Percentiles rank a stretch among this genome's conserved stretches.
Evolutionary conservation across 2,797 vertebrate genomes (phyloP).

Genomic region (Gorsachius magnificus): DNA sequence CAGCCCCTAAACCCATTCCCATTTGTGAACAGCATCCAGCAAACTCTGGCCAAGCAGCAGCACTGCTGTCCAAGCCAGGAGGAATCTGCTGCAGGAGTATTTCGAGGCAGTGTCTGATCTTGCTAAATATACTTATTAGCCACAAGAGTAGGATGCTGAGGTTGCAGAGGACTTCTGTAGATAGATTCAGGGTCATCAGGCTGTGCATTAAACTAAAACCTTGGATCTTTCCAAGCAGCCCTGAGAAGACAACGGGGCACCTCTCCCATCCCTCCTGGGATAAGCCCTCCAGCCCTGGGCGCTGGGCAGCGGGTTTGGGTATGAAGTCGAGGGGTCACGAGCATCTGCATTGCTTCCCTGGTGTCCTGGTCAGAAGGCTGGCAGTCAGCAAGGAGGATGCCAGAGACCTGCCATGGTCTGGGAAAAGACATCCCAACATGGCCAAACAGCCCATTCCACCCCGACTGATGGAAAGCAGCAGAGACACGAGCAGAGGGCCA

Average conservation of each 20-base stretch:
- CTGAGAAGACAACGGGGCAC: neutral
- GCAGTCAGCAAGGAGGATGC: neutral
- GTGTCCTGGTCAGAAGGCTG: neutral
- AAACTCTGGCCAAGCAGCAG: neutral
- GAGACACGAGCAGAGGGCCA: neutral
- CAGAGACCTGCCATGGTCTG: neutral
- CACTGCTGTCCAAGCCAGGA: neutral
- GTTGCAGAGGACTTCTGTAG: neutral
- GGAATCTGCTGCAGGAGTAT: neutral
- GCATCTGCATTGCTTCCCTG: neutral
- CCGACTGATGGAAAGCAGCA: neutral
- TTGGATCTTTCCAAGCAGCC: neutral
- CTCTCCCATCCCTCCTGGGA: neutral
- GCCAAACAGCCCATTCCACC: neutral
- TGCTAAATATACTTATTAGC: slow-evolving; percentile 50
- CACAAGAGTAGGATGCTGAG: neutral
- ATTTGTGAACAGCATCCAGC: neutral
- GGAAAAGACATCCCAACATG: neutral
- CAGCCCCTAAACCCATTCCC: slow-evolving; percentile 6
- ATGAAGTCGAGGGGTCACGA: neutral
- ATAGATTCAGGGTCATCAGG: neutral
- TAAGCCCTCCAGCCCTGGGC: neutral
- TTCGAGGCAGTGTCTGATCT: neutral
- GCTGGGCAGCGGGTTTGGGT: neutral
- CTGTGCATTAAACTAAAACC: neutral